Evolutionary conservation across 2,888 invertebrate species (phyloP).

Genomic region (Sicus ferrugineus): DNA sequence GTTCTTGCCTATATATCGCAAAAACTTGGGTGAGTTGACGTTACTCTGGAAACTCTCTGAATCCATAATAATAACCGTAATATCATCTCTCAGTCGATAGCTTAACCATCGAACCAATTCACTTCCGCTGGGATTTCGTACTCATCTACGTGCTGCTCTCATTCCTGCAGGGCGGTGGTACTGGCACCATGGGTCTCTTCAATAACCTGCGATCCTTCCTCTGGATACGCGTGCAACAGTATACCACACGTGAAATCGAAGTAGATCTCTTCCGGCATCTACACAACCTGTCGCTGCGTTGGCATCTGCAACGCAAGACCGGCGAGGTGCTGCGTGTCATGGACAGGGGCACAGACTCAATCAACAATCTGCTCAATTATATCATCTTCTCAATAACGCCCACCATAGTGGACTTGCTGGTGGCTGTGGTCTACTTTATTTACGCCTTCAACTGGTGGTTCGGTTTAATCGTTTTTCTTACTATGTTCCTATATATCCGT

Average conservation of each 20-base stretch:
- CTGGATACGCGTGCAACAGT: constrained; percentile 97
- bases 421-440: constrained; percentile 91
- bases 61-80: neutral
- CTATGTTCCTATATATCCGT: constrained; percentile 94
- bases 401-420: constrained; percentile 88
- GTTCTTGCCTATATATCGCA: constrained; percentile 92
- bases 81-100: constrained; percentile 76
- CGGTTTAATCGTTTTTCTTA: constrained; percentile 91
- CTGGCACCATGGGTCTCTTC: constrained; percentile 89
- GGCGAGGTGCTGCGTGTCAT: constrained; percentile 96
- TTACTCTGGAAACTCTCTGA: no score
- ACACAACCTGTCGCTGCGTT: constrained; percentile 88
- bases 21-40: constrained; percentile 79
- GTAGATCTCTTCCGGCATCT: constrained; percentile 86
- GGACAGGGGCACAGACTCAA: constrained; percentile 97
- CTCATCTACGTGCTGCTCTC: constrained; percentile 86
- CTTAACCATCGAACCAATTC: constrained; percentile 69
- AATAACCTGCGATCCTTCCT: constrained; percentile 90
- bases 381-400: constrained; percentile 93
- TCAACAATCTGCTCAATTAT: constrained; percentile 91
- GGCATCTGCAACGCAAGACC: constrained; percentile 95
- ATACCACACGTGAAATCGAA: constrained; percentile 91
- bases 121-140: constrained; percentile 90
- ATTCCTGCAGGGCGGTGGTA: constrained; percentile 95
- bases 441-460: constrained; percentile 92